Percentiles rank a stretch among this genome's conserved stretches.
Evolutionary conservation across 2,888 invertebrate species (phyloP).

Genomic region (Yponomeuta malinellus): DNA sequence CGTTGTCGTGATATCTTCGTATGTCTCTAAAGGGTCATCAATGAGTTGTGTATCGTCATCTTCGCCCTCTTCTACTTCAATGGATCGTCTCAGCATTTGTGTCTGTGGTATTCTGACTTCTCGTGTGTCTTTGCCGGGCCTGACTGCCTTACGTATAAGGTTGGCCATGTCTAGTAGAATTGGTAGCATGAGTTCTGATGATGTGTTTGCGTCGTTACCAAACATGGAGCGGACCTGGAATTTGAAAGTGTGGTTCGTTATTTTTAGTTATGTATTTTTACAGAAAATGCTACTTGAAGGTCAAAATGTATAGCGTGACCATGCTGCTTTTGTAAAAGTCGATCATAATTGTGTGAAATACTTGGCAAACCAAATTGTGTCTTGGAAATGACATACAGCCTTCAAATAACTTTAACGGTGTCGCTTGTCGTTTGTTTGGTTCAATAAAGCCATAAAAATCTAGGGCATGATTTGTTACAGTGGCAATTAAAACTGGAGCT

Average conservation of each 20-base stretch:
- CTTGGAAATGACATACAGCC: not conserved
- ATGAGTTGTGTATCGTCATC: conserved; percentile 39
- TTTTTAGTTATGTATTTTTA: not conserved
- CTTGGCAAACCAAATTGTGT: not conserved
- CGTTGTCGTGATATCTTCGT: conserved; percentile 27
- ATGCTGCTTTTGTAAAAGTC: too few species aligned
- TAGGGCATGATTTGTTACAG: not conserved
- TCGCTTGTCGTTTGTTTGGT: not conserved
- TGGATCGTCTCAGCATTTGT: conserved; percentile 13
- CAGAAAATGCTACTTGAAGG: not conserved
- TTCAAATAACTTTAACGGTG: not conserved
- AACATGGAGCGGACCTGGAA: conserved; percentile 78
- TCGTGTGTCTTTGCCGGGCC: conserved; percentile 50
- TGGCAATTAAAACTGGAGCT: not conserved
- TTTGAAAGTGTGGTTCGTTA: conserved; percentile 20
- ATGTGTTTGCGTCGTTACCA: conserved; percentile 70
- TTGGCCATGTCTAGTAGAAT: conserved; percentile 80
- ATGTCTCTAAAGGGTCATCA: conserved; percentile 47
- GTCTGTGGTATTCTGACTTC: conserved; percentile 39
- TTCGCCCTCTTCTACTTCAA: conserved; percentile 25
- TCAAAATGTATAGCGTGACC: not conserved
- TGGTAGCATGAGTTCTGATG: conserved; percentile 76
- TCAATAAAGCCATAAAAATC: not conserved
- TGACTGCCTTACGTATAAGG: conserved; percentile 71
- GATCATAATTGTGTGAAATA: not conserved